Percentiles rank a stretch among this genome's conserved stretches.
These are phyloP conservation scores for Styela plicata DNA, from an alignment of 23 tunicate species.

Conservation along the genomic window DNA sequence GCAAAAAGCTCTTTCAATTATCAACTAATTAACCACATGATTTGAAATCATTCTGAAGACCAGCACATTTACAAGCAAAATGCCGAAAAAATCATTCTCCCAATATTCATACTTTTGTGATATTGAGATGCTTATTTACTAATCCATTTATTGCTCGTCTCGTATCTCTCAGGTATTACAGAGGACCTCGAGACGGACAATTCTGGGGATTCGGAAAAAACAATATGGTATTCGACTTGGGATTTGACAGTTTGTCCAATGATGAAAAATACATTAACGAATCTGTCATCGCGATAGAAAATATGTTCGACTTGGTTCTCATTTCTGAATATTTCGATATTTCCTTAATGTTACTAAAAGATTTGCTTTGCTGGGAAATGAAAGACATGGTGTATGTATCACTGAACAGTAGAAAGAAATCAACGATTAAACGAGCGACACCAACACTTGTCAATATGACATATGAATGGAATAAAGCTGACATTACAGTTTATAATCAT, in stretches of 20 bases:
- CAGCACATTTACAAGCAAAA: too few relatives aligned
- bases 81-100: too few relatives aligned
- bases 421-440: background rate
- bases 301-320: slow-evolving; percentile 54
- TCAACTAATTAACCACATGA: background rate
- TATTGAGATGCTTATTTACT: too few relatives aligned
- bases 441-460: background rate
- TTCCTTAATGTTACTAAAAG: slow-evolving; percentile 56
- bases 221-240: slow-evolving; percentile 56
- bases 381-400: slow-evolving; percentile 39
- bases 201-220: slow-evolving; percentile 81
- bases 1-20: too few relatives aligned
- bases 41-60: background rate
- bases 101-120: too few relatives aligned
- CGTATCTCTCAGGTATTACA: slow-evolving; percentile 42
- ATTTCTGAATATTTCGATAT: slow-evolving; percentile 78
- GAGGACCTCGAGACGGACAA: slow-evolving; percentile 15
- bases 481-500: slow-evolving; percentile 31
- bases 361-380: slow-evolving; percentile 50
- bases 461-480: slow-evolving; percentile 59
- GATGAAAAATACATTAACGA: slow-evolving; percentile 33
- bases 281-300: slow-evolving; percentile 41
- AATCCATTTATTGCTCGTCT: too few relatives aligned
- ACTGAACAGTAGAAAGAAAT: slow-evolving; percentile 36
- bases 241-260: slow-evolving; percentile 45